Conservation (phyloP, 2,888 invertebrate species). For the Stictocephala bisonia region DNA sequence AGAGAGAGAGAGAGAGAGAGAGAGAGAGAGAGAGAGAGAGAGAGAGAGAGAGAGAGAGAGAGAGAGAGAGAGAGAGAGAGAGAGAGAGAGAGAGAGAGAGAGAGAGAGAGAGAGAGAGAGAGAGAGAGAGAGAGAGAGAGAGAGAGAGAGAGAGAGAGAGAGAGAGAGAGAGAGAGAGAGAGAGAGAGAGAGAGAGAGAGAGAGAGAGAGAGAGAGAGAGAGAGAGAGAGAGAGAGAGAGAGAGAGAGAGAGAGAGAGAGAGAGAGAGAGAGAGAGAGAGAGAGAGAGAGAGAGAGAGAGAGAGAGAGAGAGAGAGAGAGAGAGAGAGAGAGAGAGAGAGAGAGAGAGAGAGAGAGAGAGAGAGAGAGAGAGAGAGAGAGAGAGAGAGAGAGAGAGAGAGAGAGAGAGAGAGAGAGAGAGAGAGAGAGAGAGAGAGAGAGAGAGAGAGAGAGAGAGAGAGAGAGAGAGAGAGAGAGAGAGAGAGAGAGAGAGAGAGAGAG, state of each 20-base stretch:
- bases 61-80: neutral
- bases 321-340: no score
- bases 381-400: no score
- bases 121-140: neutral
- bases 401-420: no score
- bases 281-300: no score
- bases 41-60: neutral
- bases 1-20: neutral
- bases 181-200: neutral
- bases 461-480: no score
- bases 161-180: neutral
- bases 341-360: no score
- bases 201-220: neutral
- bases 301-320: no score
- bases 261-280: no score
- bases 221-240: neutral
- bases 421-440: no score
- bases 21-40: neutral
- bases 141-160: neutral
- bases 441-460: no score
- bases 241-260: neutral
- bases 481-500: no score
- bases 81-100: neutral
- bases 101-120: neutral
- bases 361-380: no score